Evolutionary conservation across 2,113 vertebrate species (phyloP).

Genomic region (Rhea pennata): DNA sequence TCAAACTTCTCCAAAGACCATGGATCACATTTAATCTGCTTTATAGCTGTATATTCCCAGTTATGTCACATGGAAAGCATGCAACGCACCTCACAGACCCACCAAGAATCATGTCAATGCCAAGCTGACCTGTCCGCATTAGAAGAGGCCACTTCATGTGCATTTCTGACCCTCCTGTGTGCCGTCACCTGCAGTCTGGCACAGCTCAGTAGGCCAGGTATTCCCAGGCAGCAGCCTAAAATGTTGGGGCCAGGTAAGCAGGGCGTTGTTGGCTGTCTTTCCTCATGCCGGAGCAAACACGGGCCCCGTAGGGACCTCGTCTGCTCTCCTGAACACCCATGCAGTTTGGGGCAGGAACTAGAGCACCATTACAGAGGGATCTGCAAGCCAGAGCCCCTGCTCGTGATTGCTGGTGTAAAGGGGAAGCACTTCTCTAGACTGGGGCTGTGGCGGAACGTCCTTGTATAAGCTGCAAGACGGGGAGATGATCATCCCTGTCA

Average conservation of each 20-base stretch:
- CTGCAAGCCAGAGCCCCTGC: background rate
- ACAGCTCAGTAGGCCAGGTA: background rate
- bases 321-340: background rate
- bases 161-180: background rate
- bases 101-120: background rate
- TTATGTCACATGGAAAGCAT: background rate
- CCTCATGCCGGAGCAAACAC: background rate
- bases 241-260: background rate
- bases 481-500: background rate
- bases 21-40: background rate
- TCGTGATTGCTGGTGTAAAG: background rate
- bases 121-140: background rate
- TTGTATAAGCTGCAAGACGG: background rate
- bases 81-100: background rate
- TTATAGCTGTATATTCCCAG: background rate
- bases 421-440: background rate
- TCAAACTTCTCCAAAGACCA: too few relatives aligned
- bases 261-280: background rate
- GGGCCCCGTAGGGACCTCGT: background rate
- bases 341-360: background rate
- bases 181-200: rapidly evolving
- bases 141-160: background rate
- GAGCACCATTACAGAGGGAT: background rate
- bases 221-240: background rate
- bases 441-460: background rate